Evolutionary conservation across 2,888 invertebrate species (phyloP).

Genomic region (Capitulum mitella): DNA sequence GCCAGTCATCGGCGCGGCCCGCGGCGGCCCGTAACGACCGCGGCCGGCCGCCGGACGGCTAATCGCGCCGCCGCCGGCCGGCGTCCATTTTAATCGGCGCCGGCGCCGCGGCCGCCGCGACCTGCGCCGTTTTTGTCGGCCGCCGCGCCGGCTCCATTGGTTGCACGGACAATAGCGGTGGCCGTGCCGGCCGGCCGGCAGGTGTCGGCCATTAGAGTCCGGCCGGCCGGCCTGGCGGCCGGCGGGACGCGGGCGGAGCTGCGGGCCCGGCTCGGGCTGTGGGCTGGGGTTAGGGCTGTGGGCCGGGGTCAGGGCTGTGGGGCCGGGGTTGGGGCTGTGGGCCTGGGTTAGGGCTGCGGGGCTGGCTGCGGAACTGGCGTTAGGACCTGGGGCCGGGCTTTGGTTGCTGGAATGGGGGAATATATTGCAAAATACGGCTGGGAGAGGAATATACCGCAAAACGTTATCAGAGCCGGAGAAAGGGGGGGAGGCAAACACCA

Average conservation of each 20-base stretch:
- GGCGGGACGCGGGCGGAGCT: background rate
- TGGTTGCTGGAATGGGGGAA: too few relatives aligned
- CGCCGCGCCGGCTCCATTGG: slow-evolving; percentile 5
- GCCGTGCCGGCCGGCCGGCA: background rate
- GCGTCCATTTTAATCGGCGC: slow-evolving; percentile 9
- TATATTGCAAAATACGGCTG: too few relatives aligned
- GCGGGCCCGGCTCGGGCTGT: background rate
- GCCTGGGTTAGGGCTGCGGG: too few relatives aligned
- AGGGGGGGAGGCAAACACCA: too few relatives aligned
- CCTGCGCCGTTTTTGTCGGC: slow-evolving; percentile 3
- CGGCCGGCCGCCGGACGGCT: background rate
- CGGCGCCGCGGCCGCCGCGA: background rate
- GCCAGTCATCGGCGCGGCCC: background rate
- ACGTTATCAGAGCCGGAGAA: too few relatives aligned
- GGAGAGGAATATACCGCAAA: too few relatives aligned
- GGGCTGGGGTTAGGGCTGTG: too few relatives aligned
- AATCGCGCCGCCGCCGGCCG: background rate
- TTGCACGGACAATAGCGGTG: slow-evolving; percentile 19
- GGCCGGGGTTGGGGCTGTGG: too few relatives aligned
- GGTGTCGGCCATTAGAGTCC: slow-evolving; percentile 9
- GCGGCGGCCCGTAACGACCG: background rate
- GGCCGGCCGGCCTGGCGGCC: background rate
- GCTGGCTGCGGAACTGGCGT: too few relatives aligned
- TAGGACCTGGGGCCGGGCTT: too few relatives aligned
- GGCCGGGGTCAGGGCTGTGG: too few relatives aligned